A percentile compares a stretch with the other conserved stretches of the same genome.
Evolutionary conservation across 1,140 invertebrate species (phyloP).

Genomic region (Bombus superbus): DNA sequence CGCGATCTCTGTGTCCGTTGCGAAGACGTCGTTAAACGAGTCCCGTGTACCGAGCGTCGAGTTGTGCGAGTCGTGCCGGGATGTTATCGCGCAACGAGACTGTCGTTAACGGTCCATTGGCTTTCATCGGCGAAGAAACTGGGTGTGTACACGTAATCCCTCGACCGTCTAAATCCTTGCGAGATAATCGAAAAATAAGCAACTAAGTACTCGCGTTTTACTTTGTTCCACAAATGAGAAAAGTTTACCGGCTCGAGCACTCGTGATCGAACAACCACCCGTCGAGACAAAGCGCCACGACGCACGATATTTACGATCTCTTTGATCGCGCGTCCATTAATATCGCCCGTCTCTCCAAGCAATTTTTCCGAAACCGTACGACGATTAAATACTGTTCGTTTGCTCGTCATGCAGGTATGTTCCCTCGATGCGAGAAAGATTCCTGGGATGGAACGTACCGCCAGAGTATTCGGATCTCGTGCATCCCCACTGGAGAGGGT

Average conservation of each 20-base stretch:
- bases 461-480: constrained; percentile 87
- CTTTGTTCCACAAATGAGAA: too few relatives aligned
- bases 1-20: background rate
- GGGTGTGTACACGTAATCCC: constrained; percentile 46
- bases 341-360: background rate
- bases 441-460: constrained; percentile 88
- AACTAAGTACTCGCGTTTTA: too few relatives aligned
- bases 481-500: constrained; percentile 89
- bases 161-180: constrained; percentile 57
- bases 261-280: too few relatives aligned
- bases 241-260: too few relatives aligned
- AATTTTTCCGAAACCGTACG: background rate
- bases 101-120: constrained; percentile 72
- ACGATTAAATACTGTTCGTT: background rate
- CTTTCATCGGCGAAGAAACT: constrained; percentile 72
- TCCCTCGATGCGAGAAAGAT: constrained; percentile 75
- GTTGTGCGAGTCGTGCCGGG: constrained; percentile 31
- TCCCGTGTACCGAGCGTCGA: constrained; percentile 28
- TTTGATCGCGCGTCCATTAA: background rate
- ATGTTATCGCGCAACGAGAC: constrained; percentile 75
- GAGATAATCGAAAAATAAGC: constrained; percentile 38
- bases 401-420: constrained; percentile 29
- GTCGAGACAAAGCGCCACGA: too few relatives aligned
- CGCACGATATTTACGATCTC: background rate
- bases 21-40: background rate